Evolutionary conservation across 2,888 invertebrate species (phyloP), one percentile per base, ranked within the genome.

Genomic region (Sipunculus nudus): DNA sequence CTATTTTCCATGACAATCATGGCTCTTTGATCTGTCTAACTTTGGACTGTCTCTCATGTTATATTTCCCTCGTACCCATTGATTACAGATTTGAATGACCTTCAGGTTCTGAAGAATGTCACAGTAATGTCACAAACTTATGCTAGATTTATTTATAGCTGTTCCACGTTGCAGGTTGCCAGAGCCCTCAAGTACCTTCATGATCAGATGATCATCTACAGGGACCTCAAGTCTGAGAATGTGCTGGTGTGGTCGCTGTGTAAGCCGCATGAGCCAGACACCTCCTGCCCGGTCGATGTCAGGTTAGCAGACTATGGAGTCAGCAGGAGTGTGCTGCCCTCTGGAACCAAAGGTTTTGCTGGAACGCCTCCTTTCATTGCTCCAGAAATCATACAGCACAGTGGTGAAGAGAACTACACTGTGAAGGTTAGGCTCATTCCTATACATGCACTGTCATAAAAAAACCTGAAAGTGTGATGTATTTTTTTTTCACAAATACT

Each of bases 221-320:
- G 86, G 43, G 94, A 95, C 82, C 86, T 95, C 13, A 93, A 99
- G 87, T 94, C 96, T 0, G 98, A 98, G 83, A 99, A 99, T 86
- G 96, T 99, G 41, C 85, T 99, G 2, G 97, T 97, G n/a, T 99
- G 98, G 98, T 89, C 92, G 68, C 89, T 98, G 86, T 97, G 98
- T 0, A 86, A 88, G 25, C 92, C 95, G 78, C 88, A 89, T 62
- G 88, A 70, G 43, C n/a, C 21, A 13, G 13, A n/a, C 40, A 26
- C 28, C 19, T 23, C 3, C 48, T 26, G 38, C 39, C 60, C 64
- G 1, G 82, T 85, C 2, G 67, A 79, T 29, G 91, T 98, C 52
- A 97, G 96, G 83, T 88, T 99, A 3, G 98, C 97, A 0, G 99
- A 99, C 85, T 99, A 99, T 83, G 98, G 94, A 50, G 41, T 87